A percentile compares a stretch with the other conserved stretches of the same genome.
Conservation (phyloP, 2,888 invertebrate genomes). For the Bimastos eiseni region DNA sequence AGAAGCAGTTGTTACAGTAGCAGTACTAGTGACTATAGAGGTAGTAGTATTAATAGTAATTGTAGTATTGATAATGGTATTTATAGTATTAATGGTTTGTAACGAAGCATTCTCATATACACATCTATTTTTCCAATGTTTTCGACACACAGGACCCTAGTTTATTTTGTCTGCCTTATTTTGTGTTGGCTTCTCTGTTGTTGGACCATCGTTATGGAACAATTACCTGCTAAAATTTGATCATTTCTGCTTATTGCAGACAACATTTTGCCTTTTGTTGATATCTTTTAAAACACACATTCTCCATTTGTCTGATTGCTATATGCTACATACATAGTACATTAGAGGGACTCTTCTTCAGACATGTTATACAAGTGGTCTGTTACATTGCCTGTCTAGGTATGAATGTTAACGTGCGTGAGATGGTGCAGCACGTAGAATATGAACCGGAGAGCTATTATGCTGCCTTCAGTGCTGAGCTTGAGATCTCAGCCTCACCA, state of each 20-base stretch:
- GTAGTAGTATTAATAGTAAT: background rate
- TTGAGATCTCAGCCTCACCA: slow-evolving; percentile 94
- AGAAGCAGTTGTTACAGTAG: background rate
- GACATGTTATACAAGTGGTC: background rate
- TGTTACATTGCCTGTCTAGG: slow-evolving; percentile 65
- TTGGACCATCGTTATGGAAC: no score
- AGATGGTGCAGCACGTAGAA: slow-evolving; percentile 87
- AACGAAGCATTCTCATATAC: no score
- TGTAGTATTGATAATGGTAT: background rate
- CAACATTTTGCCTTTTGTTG: no score
- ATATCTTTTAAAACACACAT: no score
- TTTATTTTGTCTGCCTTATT: no score
- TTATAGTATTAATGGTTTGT: background rate
- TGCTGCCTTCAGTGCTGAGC: slow-evolving; percentile 94
- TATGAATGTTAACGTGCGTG: slow-evolving; percentile 94
- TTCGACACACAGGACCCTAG: no score
- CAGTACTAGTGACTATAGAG: background rate
- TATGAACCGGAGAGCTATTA: slow-evolving; percentile 96
- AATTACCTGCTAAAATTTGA: no score
- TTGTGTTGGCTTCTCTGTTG: no score
- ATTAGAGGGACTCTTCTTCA: background rate
- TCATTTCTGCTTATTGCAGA: no score
- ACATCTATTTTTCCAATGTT: no score
- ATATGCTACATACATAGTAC: no score
- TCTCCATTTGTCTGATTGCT: no score